These are phyloP conservation scores for Otolemur crassicaudatus DNA, from an alignment of 2,797 vertebrate genomes.

Conservation along the genomic window DNA sequence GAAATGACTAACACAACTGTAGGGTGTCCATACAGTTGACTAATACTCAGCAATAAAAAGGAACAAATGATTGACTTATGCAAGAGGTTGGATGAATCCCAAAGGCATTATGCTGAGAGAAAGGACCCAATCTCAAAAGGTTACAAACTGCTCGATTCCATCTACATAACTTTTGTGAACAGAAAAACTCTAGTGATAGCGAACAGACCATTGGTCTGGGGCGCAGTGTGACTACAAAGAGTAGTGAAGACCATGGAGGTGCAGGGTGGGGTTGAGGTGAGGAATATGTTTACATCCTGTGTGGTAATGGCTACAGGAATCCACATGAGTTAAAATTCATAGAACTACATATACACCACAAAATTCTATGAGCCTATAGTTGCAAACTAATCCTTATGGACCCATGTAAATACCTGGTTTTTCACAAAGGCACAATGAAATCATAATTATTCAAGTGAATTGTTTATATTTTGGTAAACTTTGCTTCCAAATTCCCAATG, in stretches of 20 bases:
- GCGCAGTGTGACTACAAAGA: neutral
- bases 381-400: neutral
- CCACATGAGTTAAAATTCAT: neutral
- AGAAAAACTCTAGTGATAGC: neutral
- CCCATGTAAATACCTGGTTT: neutral
- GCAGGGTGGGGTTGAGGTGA: neutral
- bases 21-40: neutral
- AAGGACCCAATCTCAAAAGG: slow-evolving; percentile 11
- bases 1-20: neutral
- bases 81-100: neutral
- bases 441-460: neutral
- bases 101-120: neutral
- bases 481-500: neutral
- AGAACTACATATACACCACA: neutral
- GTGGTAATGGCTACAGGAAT: neutral
- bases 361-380: neutral
- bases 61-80: neutral
- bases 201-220: neutral
- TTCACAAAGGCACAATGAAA: slow-evolving; percentile 24
- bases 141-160: neutral
- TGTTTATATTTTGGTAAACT: neutral
- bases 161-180: neutral
- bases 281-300: neutral
- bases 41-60: slow-evolving; percentile 3
- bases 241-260: neutral